phyloP scores from a whole-genome alignment of 2,797 vertebrate species.

The Malacoraja senta region DNA sequence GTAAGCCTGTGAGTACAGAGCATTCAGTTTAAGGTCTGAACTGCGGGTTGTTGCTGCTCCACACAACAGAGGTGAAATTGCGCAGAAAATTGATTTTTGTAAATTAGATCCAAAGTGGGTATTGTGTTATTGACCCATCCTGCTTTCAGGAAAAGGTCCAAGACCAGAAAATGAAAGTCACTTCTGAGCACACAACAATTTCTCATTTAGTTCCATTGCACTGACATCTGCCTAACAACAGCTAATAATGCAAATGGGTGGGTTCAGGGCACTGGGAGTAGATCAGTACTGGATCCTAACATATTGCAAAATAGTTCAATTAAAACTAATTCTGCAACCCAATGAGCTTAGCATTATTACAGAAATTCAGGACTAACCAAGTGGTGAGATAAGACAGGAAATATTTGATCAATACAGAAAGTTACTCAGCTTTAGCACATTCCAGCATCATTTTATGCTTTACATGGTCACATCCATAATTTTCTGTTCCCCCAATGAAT shows the following conservation, averaged over 20 bases:
- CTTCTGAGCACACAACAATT: neutral
- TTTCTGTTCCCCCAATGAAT: neutral
- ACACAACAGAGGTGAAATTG: neutral
- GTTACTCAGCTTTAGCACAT: neutral
- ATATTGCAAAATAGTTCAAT: neutral
- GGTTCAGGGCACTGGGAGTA: neutral
- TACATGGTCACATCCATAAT: neutral
- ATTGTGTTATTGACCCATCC: neutral
- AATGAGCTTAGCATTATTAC: neutral
- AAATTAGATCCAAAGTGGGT: neutral
- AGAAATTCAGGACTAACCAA: neutral
- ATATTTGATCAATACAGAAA: neutral
- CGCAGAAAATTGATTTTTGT: conserved; percentile 7
- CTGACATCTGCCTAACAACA: neutral
- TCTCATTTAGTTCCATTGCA: neutral
- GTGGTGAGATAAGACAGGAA: neutral
- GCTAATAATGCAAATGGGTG: neutral
- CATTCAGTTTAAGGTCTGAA: conserved; percentile 15
- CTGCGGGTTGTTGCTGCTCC: neutral
- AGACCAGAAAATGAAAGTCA: conserved; percentile 8
- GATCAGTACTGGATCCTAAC: neutral
- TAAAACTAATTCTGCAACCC: neutral
- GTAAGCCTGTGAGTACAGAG: neutral
- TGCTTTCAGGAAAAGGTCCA: neutral
- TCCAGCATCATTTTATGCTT: too few relatives aligned